Evolutionary conservation across 2,797 vertebrate species (phyloP), one percentile per base, ranked within the genome.

Genomic region (Astyanax mexicanus): DNA sequence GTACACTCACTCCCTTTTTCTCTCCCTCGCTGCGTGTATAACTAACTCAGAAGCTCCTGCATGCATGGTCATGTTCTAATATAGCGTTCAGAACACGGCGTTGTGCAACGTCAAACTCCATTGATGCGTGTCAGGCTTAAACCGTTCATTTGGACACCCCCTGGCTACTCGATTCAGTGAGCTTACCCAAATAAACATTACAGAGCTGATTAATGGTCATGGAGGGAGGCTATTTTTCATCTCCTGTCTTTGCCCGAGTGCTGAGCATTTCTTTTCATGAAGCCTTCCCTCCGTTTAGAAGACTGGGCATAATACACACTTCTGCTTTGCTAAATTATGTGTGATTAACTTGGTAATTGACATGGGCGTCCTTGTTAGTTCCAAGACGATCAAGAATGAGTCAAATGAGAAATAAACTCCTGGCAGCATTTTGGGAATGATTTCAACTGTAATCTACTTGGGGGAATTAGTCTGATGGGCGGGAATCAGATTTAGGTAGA

Each of bases 1-100:
- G 95, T 96, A 92, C 90, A 79, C 8, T 60, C 74, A 23, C 47
- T 72, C 70, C 77, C 60, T 55, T 75, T 71, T 45, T 61, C 42
- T 74, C 42, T 51, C 15, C 32, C 44, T 47, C 25, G 45, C 35
- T 40, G 21, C 37, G n/a, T 66, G 3, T 27, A 44, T 57, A 40
- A 29, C 32, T 68, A 23, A 38, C n/a, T 10, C 32, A 23, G 65
- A 38, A 73, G 44, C 69, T 21, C 44, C 52, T 79, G 29, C 70
- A 40, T 74, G 73, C n/a, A 66, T 49, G 66, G 29, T 44, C 71
- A 58, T 76, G 58, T 78, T 62, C 49, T 42, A 35, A 44, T 51
- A 51, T 29, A 17, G 60, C 40, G 6, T 62, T 70, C 25, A 42
- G 21, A 47, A 74, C 40, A 13, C 78, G 44, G 17, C 32, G 47